Evolutionary conservation across 2,888 invertebrate species (phyloP).

Genomic region (Spodoptera exigua): DNA sequence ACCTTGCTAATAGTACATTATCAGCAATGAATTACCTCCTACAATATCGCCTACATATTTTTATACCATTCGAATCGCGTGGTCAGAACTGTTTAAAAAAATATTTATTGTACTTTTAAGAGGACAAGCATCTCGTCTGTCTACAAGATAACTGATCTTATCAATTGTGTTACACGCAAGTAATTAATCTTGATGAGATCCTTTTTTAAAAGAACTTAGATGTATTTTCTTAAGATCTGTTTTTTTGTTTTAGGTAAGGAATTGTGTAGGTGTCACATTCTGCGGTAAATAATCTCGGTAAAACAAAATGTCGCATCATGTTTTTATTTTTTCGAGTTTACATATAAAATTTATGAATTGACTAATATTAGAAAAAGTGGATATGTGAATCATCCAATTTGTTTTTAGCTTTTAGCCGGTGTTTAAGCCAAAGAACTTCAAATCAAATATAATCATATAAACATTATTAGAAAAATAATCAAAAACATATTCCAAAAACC

Average conservation of each 20-base stretch:
- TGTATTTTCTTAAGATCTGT: constrained; percentile 13
- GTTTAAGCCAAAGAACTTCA: too few species aligned
- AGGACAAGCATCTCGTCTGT: constrained; percentile 37
- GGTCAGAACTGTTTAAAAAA: constrained; percentile 44
- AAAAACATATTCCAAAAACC: constrained; percentile 17
- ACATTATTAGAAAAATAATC: too few species aligned
- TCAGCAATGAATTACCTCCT: constrained; percentile 50
- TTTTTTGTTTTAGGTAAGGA: not conserved
- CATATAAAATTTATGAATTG: too few species aligned
- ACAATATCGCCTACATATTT: constrained; percentile 54
- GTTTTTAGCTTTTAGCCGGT: too few species aligned
- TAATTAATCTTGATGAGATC: constrained; percentile 44
- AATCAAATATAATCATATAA: too few species aligned
- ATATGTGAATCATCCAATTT: too few species aligned
- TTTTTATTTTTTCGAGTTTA: not conserved
- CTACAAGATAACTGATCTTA: constrained; percentile 50
- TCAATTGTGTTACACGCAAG: constrained; percentile 56
- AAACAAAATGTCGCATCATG: not conserved
- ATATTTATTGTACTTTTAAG: constrained; percentile 37
- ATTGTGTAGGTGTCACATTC: constrained; percentile 13
- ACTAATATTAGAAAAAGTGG: too few species aligned
- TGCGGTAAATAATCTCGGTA: not conserved
- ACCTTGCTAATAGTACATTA: constrained; percentile 25
- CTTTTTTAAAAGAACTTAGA: constrained; percentile 11
- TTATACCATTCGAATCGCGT: constrained; percentile 47